A percentile compares a stretch with the other conserved stretches of the same genome.
These are phyloP conservation scores for Bemisia tabaci DNA, from an alignment of 1,140 invertebrate genomes.

Conservation along the genomic window DNA sequence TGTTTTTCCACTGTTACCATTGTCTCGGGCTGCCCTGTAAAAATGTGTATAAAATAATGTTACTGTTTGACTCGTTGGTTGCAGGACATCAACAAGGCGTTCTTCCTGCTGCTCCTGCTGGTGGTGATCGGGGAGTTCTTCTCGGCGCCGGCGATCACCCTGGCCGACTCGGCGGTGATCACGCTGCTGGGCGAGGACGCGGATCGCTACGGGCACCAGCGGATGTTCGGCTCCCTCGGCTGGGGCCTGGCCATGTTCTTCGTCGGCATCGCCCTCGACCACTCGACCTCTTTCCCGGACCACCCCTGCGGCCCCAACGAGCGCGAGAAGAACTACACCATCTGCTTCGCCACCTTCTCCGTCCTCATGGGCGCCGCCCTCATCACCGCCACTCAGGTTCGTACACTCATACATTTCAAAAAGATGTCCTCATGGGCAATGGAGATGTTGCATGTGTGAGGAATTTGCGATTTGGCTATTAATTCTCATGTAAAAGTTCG, in stretches of 20 bases:
- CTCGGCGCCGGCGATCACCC: conserved; percentile 86
- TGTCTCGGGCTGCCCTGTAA: no score
- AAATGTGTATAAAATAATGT: no score
- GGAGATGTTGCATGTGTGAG: no score
- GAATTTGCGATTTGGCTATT: no score
- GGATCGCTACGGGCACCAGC: conserved; percentile 85
- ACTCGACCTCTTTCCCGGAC: conserved; percentile 77
- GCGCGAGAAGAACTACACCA: conserved; percentile 93
- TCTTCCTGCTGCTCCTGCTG: conserved; percentile 82
- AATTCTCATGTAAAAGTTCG: no score
- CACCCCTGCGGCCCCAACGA: conserved; percentile 80
- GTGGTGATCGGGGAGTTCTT: conserved; percentile 96
- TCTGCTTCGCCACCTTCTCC: conserved; percentile 95
- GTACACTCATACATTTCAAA: no score
- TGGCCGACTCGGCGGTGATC: conserved; percentile 91
- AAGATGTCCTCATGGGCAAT: no score
- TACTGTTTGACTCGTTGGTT: no score
- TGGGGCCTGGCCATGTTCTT: conserved; percentile 99
- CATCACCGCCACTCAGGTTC: conserved; percentile 82
- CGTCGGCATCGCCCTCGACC: conserved; percentile 94
- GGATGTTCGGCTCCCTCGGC: conserved; percentile 96
- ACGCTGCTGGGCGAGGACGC: conserved; percentile 83
- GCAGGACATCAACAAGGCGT: conserved; percentile 88
- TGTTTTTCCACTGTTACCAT: no score
- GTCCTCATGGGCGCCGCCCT: conserved; percentile 92